A percentile compares a stretch with the other conserved stretches of the same genome.
These are phyloP conservation scores for Sipha maydis DNA, from an alignment of 2,888 invertebrate species.

Conservation along the genomic window DNA sequence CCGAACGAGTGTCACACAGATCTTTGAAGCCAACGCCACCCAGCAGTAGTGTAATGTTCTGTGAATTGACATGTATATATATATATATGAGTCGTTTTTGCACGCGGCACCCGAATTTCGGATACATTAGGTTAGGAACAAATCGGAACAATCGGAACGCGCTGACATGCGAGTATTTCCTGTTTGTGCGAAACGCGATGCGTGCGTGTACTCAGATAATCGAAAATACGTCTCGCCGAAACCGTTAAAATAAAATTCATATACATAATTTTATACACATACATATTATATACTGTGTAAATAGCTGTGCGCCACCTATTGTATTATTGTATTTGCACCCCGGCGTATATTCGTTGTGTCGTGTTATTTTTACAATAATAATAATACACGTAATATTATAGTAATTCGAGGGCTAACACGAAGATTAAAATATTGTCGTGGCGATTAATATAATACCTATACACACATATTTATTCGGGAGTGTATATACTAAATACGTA, in stretches of 20 bases:
- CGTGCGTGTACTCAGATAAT: neutral
- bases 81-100: too few relatives aligned
- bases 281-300: neutral
- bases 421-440: neutral
- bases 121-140: too few relatives aligned
- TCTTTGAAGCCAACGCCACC: too few relatives aligned
- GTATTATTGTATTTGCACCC: neutral
- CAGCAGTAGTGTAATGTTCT: too few relatives aligned
- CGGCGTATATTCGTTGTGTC: neutral
- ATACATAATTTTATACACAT: neutral
- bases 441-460: neutral
- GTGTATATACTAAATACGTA: neutral
- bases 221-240: neutral
- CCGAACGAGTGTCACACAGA: too few relatives aligned
- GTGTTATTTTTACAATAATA: neutral
- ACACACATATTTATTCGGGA: neutral
- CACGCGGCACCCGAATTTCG: too few relatives aligned
- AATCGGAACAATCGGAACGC: too few relatives aligned
- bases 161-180: neutral
- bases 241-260: conserved; percentile 21
- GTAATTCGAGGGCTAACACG: conserved; percentile 26
- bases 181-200: neutral
- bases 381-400: neutral
- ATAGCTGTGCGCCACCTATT: neutral
- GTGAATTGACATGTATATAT: too few relatives aligned